Conservation (phyloP, 2,797 vertebrate genomes). For the Chaunax sp. region DNA sequence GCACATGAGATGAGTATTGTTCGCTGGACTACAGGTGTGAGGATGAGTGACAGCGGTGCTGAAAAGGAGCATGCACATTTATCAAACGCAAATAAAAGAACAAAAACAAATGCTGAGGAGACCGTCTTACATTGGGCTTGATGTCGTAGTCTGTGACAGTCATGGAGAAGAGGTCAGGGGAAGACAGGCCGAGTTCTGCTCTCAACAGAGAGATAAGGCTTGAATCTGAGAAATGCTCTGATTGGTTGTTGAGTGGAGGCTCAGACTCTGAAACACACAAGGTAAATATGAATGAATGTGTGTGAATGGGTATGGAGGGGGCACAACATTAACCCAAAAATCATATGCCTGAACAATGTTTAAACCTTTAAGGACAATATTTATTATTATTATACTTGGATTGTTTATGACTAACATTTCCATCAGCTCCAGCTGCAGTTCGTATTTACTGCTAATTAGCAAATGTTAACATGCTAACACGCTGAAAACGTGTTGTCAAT, state of each 20-base stretch:
- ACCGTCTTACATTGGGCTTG: slow-evolving; percentile 71
- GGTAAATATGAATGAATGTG: neutral
- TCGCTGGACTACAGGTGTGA: slow-evolving; percentile 12
- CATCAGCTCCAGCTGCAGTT: too few relatives aligned
- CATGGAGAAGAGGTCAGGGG: slow-evolving; percentile 83
- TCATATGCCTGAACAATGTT: too few relatives aligned
- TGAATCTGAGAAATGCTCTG: slow-evolving; percentile 61
- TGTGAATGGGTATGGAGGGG: neutral
- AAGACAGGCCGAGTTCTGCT: slow-evolving; percentile 76
- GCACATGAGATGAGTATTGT: neutral
- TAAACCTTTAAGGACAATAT: too few relatives aligned
- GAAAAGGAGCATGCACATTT: neutral
- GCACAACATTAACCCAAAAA: neutral
- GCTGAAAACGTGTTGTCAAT: neutral
- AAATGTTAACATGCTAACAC: neutral
- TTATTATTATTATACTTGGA: too few relatives aligned
- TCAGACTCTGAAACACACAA: slow-evolving; percentile 68
- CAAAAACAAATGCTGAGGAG: neutral
- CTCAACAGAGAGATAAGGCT: slow-evolving; percentile 78
- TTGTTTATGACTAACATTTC: too few relatives aligned
- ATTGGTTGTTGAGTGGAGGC: slow-evolving; percentile 33
- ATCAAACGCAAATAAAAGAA: slow-evolving; percentile 7
- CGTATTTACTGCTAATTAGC: too few relatives aligned
- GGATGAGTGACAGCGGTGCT: too few relatives aligned
- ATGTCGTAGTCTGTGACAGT: slow-evolving; percentile 85